phyloP scores from a whole-genome alignment of 2,113 vertebrate genomes.

The Rafetus swinhoei region DNA sequence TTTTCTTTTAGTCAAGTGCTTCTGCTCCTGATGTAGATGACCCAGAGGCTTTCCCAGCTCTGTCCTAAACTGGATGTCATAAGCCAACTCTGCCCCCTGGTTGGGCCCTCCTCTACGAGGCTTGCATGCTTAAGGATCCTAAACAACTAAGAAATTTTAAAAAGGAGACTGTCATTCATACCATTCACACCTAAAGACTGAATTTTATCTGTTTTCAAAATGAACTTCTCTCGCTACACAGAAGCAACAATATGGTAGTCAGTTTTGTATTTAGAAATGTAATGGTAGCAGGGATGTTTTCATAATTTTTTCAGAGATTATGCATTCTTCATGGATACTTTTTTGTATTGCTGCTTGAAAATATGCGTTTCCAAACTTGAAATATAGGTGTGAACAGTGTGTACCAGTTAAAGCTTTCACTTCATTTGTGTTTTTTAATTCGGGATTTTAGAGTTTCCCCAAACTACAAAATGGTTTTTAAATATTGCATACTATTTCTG shows the following conservation, averaged over 20 bases:
- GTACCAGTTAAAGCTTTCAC: conserved; percentile 87
- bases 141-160: conserved; percentile 89
- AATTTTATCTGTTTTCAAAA: conserved; percentile 97
- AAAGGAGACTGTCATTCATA: conserved; percentile 94
- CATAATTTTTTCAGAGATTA: conserved; percentile 96
- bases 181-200: conserved; percentile 95
- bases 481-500: conserved; percentile 64
- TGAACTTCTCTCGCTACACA: conserved; percentile 99
- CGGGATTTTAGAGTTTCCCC: conserved; percentile 74
- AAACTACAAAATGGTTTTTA: conserved; percentile 66
- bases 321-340: conserved; percentile 97
- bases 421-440: conserved; percentile 84
- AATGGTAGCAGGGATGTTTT: conserved; percentile 99
- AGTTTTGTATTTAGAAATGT: conserved; percentile 99
- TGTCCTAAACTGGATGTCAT: conserved; percentile 90
- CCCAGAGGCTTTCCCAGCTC: conserved; percentile 98
- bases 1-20: conserved; percentile 87
- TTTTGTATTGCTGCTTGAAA: conserved; percentile 98
- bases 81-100: conserved; percentile 85
- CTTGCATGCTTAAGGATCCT: conserved; percentile 99
- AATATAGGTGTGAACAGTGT: conserved; percentile 95
- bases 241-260: conserved; percentile 99
- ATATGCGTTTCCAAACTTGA: conserved; percentile 96
- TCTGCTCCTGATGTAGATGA: conserved; percentile 98
- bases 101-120: conserved; percentile 92